Evolutionary conservation across 1,140 invertebrate species (phyloP).

Genomic region (Platorchestia sp.): DNA sequence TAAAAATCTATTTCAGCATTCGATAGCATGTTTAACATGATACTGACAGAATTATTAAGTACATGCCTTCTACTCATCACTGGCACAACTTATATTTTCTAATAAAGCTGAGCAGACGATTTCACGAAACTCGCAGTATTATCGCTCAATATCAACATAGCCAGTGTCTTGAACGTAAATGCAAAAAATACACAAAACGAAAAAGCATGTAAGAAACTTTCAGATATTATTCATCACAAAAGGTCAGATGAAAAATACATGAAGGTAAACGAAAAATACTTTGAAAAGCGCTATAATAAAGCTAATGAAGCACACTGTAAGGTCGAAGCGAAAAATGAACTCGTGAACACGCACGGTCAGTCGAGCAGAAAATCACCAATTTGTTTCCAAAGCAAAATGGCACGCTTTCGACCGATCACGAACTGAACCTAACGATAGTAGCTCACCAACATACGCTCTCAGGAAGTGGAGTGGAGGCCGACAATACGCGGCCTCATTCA

Average conservation of each 20-base stretch:
- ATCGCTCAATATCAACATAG: neutral
- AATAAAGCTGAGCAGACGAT: neutral
- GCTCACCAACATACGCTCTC: neutral
- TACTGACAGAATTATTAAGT: neutral
- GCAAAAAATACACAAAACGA: neutral
- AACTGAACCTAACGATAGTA: neutral
- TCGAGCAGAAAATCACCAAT: neutral
- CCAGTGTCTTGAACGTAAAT: neutral
- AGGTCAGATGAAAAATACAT: neutral
- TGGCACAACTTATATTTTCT: neutral
- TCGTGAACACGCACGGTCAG: neutral
- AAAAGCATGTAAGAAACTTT: neutral
- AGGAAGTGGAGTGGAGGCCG: neutral
- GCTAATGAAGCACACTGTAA: neutral
- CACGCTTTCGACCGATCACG: slow-evolving; percentile 4
- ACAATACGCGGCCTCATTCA: neutral
- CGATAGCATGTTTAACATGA: neutral
- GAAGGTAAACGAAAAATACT: neutral
- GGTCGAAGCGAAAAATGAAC: neutral
- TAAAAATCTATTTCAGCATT: neutral
- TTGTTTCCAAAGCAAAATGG: neutral
- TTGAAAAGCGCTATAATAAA: neutral
- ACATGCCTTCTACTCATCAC: neutral
- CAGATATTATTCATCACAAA: neutral
- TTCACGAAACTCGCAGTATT: neutral